Percentiles rank a stretch among this genome's conserved stretches.
Conservation (phyloP, 2,888 invertebrate species). For the Venusia cambrica region DNA sequence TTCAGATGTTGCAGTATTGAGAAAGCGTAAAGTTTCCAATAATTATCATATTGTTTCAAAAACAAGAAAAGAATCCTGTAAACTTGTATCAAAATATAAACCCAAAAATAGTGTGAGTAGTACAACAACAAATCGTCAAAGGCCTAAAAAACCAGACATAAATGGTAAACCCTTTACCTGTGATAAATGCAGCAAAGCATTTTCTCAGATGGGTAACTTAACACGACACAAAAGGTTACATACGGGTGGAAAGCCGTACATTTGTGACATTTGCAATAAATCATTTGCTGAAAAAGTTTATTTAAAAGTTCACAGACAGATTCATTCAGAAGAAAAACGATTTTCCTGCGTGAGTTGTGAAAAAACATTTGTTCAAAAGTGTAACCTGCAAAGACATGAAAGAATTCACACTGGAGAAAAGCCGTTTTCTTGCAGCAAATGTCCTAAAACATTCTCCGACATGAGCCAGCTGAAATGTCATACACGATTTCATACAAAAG, state of each 20-base stretch:
- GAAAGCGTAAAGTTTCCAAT: slow-evolving; percentile 3
- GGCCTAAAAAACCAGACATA: not conserved
- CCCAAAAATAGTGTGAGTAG: no score
- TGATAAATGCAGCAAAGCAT: slow-evolving; percentile 13
- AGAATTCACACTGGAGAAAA: slow-evolving; percentile 19
- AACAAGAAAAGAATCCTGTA: slow-evolving; percentile 1
- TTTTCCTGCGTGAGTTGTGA: slow-evolving; percentile 15
- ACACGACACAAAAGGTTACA: slow-evolving; percentile 19
- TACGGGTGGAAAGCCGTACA: slow-evolving; percentile 16
- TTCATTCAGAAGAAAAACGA: slow-evolving; percentile 18
- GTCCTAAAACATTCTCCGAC: slow-evolving; percentile 20
- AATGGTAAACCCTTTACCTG: slow-evolving; percentile 12
- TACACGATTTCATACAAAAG: slow-evolving; percentile 17
- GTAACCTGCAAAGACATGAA: slow-evolving; percentile 19
- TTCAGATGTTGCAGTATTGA: slow-evolving; percentile 7
- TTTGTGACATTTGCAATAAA: slow-evolving; percentile 19
- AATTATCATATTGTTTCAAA: slow-evolving; percentile 6
- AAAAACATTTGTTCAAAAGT: slow-evolving; percentile 19
- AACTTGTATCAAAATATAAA: not conserved
- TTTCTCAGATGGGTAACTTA: slow-evolving; percentile 19
- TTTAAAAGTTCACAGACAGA: slow-evolving; percentile 13
- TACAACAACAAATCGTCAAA: slow-evolving; percentile 1
- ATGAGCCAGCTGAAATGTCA: slow-evolving; percentile 19
- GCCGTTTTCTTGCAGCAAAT: slow-evolving; percentile 15
- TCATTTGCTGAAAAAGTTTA: slow-evolving; percentile 18